Base-by-base conservation (phyloP, 2,888 invertebrate species). In the Drosophila colorata region DNA sequence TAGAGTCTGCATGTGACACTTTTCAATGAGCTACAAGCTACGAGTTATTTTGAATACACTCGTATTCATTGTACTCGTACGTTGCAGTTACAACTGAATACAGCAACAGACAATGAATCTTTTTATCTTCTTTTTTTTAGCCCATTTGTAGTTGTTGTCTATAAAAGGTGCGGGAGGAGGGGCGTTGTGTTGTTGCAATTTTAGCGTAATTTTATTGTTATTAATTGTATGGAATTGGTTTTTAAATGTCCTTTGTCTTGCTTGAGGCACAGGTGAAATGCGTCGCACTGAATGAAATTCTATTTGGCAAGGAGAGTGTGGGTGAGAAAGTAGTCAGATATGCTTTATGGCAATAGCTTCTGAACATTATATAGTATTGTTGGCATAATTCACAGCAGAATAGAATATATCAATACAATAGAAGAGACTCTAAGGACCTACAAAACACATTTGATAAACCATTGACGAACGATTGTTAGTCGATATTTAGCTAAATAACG, bases 151-250 rank as follows among this genome's bases (percentile, higher is more conserved):
- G 48, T 44, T 55, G 52, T 63, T 58, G 47, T 48, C 47, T 11
- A 56, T 56, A 49, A 46, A 43, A 47, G 40, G n/a, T 20, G 18
- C 4, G 33, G 53, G 70, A 56, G 68, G 63, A 64, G 49, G 68
- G 78, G 81, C 74, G 85, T 71, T 56, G 49, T 73, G 73, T 87
- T 89, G 86, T 89, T 82, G 89, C 80, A 76, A 86, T 78, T 81
- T 85, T 87, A 81, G 66, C 66, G 79, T 81, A 49, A 85, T 89
- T 87, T 89, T 74, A 89, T 85, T 85, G 89, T 85, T 81, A 72
- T 85, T 89, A 89, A 85, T 85, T 87, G 89, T 72, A 55, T 67
- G 53, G 69, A 85, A 81, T 89, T 69, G 72, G 51, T 76, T 85
- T 85, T 71, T 78, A 74, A 85, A 60, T 85, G 68, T 31, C 46